Evolutionary conservation across 2,797 vertebrate genomes (phyloP).

Genomic region (Danio aesculapii): DNA sequence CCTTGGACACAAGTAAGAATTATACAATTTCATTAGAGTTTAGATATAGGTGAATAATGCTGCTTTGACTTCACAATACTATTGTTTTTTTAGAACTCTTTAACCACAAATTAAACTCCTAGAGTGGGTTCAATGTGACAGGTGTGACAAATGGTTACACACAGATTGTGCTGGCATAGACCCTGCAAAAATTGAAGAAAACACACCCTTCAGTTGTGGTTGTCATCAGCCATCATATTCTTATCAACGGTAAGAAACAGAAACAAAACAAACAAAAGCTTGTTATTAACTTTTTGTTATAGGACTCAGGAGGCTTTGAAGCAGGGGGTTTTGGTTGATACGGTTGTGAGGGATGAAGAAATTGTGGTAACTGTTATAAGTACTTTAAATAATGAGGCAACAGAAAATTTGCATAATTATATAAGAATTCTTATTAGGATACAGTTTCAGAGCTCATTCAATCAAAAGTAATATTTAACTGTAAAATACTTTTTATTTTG

Average conservation of each 20-base stretch:
- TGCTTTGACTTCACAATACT: background rate
- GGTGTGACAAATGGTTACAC: slow-evolving; percentile 13
- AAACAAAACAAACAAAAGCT: background rate
- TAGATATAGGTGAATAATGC: background rate
- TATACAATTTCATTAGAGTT: background rate
- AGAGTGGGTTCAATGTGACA: slow-evolving; percentile 19
- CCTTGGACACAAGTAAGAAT: background rate
- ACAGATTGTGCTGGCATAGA: background rate
- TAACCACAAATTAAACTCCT: background rate
- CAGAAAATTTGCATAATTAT: background rate
- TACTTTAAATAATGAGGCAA: background rate
- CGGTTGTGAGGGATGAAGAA: too few relatives aligned
- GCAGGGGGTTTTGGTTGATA: background rate
- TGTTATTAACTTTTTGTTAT: background rate
- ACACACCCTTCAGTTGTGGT: slow-evolving; percentile 6
- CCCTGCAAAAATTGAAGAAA: background rate
- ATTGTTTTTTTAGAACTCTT: background rate
- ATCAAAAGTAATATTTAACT: background rate
- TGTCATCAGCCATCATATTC: background rate
- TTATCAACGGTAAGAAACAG: background rate
- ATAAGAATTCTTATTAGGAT: background rate
- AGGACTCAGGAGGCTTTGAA: background rate
- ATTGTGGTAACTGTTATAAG: background rate
- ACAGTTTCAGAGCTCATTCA: background rate
- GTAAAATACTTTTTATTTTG: background rate